phyloP scores from a whole-genome alignment of 2,797 vertebrate genomes.

The Helarctos malayanus region DNA sequence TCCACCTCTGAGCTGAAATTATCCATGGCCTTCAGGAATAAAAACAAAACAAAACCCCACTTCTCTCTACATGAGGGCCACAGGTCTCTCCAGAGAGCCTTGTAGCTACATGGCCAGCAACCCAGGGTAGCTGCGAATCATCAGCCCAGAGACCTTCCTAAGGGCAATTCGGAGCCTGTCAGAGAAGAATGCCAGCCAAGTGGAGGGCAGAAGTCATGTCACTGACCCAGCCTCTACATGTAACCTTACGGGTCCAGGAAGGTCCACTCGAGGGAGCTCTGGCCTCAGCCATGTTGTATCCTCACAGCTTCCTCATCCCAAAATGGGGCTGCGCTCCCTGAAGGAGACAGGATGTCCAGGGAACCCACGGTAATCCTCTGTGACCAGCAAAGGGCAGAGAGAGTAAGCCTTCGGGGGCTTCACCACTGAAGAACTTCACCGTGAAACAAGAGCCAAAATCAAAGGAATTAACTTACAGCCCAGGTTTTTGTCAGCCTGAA shows the following conservation, averaged over 20 bases:
- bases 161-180: background rate
- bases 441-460: background rate
- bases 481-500: conserved; percentile 98
- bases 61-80: conserved; percentile 66
- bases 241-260: background rate
- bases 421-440: background rate
- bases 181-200: background rate
- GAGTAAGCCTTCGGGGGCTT: background rate
- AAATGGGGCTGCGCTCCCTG: background rate
- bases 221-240: background rate
- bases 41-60: conserved; percentile 13
- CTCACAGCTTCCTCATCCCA: background rate
- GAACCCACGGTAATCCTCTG: background rate
- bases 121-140: conserved; percentile 55
- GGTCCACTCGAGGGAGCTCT: background rate
- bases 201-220: background rate
- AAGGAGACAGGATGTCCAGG: background rate
- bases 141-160: conserved; percentile 41
- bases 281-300: background rate
- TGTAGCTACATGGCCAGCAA: background rate
- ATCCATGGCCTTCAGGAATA: conserved; percentile 71
- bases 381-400: background rate
- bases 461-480: conserved; percentile 93
- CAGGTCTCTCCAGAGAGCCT: conserved; percentile 74
- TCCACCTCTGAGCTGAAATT: conserved; percentile 81